Base-by-base conservation (phyloP, 2,113 vertebrate species). In the Phalacrocorax aristotelis region DNA sequence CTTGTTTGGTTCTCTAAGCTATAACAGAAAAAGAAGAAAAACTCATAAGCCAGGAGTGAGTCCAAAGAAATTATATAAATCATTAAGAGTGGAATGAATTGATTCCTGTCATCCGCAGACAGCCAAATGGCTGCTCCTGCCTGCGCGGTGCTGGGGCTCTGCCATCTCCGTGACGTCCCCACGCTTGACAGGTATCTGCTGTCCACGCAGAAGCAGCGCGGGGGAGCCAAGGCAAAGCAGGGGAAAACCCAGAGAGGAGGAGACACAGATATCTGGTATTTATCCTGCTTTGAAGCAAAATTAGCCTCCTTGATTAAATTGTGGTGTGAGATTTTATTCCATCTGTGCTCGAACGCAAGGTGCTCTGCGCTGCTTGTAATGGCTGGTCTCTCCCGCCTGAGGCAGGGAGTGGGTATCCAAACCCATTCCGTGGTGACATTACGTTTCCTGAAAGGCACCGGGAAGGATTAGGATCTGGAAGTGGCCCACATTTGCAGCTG, bases 61-160 rank as follows among this genome's bases (percentile, higher is more conserved):
- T 89, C 88, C 94, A 97, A 80, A 79, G 91, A 87, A 95, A 89
- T 84, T 38, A 48, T 30, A 84, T 72, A 89, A 96, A 84, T 95
- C 77, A 61, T 92, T 92, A 89, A 23, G 72, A 65, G 74, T 46
- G 57, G 89, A 69, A 89, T 91, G 54, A 87, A 76, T 95, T 91
- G 87, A 96, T 93, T 94, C 90, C 90, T 87, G 90, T 55, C 74
- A 83, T 83, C 71, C 74, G 66, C 66, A 86, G 78, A 46, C 49
- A 85, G 92, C 66, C 85, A 90, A 48, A 66, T 83, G 74, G n/a
- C 62, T 91, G 62, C 25, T 84, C 62, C 58, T 89, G 91, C 52
- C 4, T 32, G 70, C 3, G 3, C 1, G 3, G 30, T 0, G 25
- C 85, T 91, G 93, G 84, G 78, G 66, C 70, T 93, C 62, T 83